A percentile compares a stretch with the other conserved stretches of the same genome.
Conservation (phyloP, 1,140 invertebrate species). For the Acromyrmex echinatior region DNA sequence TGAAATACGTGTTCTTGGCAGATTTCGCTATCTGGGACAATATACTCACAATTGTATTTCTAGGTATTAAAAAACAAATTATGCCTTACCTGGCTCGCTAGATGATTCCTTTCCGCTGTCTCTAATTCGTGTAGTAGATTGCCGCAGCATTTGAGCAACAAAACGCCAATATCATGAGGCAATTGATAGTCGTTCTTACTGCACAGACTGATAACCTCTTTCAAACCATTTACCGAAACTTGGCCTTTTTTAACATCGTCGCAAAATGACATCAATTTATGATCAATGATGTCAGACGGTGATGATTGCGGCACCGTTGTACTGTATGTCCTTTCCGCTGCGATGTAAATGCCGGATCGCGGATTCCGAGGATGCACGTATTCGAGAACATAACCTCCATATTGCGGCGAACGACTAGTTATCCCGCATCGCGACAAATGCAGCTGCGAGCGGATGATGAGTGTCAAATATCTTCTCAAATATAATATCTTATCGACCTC, state of each 20-base stretch:
- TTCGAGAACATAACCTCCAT: constrained; percentile 11
- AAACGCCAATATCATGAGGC: too few relatives aligned
- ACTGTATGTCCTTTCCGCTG: neutral
- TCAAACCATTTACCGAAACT: too few relatives aligned
- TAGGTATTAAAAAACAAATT: neutral
- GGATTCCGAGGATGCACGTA: neutral
- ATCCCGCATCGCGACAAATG: neutral
- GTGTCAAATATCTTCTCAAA: neutral
- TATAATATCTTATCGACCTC: constrained; percentile 23
- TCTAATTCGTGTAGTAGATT: too few relatives aligned
- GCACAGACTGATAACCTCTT: too few relatives aligned
- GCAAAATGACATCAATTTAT: constrained; percentile 35
- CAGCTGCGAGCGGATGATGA: neutral
- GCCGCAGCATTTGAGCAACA: too few relatives aligned
- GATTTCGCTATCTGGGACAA: neutral
- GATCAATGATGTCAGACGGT: constrained; percentile 3
- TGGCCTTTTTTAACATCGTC: neutral
- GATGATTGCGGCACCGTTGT: neutral
- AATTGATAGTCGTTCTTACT: too few relatives aligned
- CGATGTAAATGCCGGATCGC: neutral
- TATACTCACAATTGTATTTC: neutral
- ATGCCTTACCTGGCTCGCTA: too few relatives aligned
- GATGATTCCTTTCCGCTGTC: too few relatives aligned
- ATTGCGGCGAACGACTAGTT: neutral
- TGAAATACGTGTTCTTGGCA: too few relatives aligned